A percentile compares a stretch with the other conserved stretches of the same genome.
phyloP scores from a whole-genome alignment of 1,140 invertebrate genomes.

The Orius insidiosus region DNA sequence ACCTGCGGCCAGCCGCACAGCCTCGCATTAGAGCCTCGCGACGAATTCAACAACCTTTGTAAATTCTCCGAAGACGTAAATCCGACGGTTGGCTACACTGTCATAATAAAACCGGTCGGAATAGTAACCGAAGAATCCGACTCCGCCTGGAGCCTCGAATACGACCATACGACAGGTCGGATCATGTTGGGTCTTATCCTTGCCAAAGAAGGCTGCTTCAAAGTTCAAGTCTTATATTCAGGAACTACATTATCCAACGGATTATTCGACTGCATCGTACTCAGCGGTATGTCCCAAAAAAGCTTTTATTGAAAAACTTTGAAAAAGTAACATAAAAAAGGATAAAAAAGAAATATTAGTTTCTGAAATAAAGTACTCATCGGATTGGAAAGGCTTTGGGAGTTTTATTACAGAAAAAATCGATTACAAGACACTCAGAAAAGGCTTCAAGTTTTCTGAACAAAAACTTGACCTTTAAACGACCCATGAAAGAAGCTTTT shows the following conservation, averaged over 20 bases:
- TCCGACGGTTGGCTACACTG: constrained; percentile 41
- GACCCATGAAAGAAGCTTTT: too few species aligned
- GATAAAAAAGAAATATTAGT: too few species aligned
- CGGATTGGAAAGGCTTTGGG: too few species aligned
- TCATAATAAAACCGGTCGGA: constrained; percentile 27
- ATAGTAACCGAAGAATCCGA: constrained; percentile 6
- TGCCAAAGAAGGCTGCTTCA: constrained; percentile 54
- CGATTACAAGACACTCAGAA: too few species aligned
- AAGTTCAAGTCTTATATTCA: constrained; percentile 63
- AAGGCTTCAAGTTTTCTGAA: too few species aligned
- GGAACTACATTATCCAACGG: constrained; percentile 69
- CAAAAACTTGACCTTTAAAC: too few species aligned
- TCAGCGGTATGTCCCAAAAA: constrained; percentile 42
- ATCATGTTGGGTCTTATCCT: constrained; percentile 48
- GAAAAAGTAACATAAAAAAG: too few species aligned
- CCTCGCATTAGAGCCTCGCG: constrained; percentile 71
- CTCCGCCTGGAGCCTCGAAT: constrained; percentile 15
- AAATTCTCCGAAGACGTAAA: constrained; percentile 40
- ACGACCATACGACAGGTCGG: constrained; percentile 38
- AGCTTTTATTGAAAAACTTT: too few species aligned
- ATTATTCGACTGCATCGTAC: constrained; percentile 80
- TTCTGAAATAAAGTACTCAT: too few species aligned
- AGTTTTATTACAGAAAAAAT: too few species aligned
- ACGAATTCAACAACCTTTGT: constrained; percentile 77
- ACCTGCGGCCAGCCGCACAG: constrained; percentile 55